Conservation (phyloP, 2,888 invertebrate species). For the Cancer borealis region DNA sequence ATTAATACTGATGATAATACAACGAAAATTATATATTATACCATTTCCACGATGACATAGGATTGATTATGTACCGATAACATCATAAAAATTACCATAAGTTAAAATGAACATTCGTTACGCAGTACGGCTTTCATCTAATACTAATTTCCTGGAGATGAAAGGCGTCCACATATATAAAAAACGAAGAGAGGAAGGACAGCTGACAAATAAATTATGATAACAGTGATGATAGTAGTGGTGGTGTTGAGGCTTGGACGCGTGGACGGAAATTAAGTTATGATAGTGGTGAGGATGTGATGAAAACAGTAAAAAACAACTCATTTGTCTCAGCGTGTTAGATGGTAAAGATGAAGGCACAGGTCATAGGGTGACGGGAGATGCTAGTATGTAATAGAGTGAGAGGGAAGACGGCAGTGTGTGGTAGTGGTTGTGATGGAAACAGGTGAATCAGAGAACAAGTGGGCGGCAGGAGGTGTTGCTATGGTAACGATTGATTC, state of each 20-base stretch:
- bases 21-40: too few relatives aligned
- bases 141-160: not conserved
- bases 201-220: not conserved
- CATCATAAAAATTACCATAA: not conserved
- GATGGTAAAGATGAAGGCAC: too few relatives aligned
- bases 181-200: not conserved
- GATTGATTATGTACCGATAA: not conserved
- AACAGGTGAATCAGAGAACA: not conserved
- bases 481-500: not conserved
- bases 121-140: not conserved
- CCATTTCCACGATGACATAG: too few relatives aligned
- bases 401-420: not conserved
- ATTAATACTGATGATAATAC: too few relatives aligned
- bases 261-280: too few relatives aligned
- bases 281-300: too few relatives aligned
- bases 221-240: not conserved
- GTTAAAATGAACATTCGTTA: not conserved
- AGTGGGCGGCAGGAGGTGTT: not conserved
- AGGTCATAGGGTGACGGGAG: not conserved
- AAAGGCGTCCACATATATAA: not conserved
- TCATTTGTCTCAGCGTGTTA: too few relatives aligned
- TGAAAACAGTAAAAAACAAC: too few relatives aligned
- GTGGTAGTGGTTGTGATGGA: constrained; percentile 24
- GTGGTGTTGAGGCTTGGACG: not conserved
- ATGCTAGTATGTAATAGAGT: not conserved